Evolutionary conservation across 2,113 vertebrate genomes (phyloP).

Genomic region (Stomatorhinus ivindoensis): DNA sequence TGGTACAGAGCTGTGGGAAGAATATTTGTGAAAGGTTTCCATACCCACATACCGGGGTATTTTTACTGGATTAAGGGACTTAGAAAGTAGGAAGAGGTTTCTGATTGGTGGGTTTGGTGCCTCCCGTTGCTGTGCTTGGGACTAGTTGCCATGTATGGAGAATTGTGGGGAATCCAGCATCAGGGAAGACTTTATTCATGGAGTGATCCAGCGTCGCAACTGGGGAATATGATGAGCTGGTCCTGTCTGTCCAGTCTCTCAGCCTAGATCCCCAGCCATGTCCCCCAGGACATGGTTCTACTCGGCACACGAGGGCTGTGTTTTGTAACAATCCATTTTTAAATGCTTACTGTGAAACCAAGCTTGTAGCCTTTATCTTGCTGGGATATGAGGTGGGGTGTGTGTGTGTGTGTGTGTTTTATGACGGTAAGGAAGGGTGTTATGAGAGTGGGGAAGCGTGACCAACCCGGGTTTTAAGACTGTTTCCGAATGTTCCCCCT

Average conservation of each 20-base stretch:
- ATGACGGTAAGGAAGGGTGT: neutral
- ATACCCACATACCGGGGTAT: neutral
- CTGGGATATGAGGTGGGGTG: neutral
- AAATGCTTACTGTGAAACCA: slow-evolving; percentile 18
- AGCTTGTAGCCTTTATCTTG: neutral
- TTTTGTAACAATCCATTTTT: neutral
- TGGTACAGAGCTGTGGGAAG: neutral
- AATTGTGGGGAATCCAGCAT: neutral
- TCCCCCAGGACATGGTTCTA: neutral
- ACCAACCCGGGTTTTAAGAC: neutral
- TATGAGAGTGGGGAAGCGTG: neutral
- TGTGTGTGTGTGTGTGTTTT: neutral
- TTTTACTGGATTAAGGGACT: neutral
- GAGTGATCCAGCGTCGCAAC: neutral
- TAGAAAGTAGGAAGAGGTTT: neutral
- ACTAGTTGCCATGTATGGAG: neutral
- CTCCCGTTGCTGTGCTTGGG: neutral
- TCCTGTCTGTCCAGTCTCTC: neutral
- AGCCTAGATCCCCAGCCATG: neutral
- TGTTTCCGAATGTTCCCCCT: neutral
- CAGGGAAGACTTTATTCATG: neutral
- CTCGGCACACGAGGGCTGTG: neutral
- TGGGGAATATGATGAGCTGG: neutral
- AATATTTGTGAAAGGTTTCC: neutral
- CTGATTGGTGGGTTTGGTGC: neutral